Evolutionary conservation across 1,140 invertebrate genomes (phyloP).

Genomic region (Caenorhabditis tropicalis): DNA sequence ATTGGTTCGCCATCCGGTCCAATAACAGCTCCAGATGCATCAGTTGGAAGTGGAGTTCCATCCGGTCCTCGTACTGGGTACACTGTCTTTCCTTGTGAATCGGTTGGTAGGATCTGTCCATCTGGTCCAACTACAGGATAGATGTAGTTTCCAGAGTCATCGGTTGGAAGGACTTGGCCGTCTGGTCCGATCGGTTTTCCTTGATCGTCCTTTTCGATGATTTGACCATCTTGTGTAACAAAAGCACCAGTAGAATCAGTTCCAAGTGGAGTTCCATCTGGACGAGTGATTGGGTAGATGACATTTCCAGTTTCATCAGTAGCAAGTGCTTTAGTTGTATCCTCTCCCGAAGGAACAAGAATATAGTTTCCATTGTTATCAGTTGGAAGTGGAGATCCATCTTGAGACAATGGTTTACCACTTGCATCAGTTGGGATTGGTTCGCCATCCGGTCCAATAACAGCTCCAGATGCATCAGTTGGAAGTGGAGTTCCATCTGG

Average conservation of each 20-base stretch:
- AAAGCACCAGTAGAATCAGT: conserved; percentile 39
- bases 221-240: not conserved
- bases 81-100: too few relatives aligned
- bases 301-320: conserved; percentile 38
- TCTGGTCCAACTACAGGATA: conserved; percentile 3
- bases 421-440: conserved; percentile 39
- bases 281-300: conserved; percentile 25
- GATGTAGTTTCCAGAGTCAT: conserved; percentile 34
- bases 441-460: conserved; percentile 41
- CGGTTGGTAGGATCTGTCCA: not conserved
- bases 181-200: conserved; percentile 51
- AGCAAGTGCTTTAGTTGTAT: not conserved
- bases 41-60: conserved; percentile 43
- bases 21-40: conserved; percentile 4
- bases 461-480: conserved; percentile 38
- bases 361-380: conserved; percentile 47
- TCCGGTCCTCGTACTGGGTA: too few relatives aligned
- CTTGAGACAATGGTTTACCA: conserved; percentile 43
- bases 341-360: not conserved
- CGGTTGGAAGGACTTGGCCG: conserved; percentile 29
- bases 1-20: conserved; percentile 50
- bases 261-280: conserved; percentile 40
- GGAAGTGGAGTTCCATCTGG: conserved; percentile 49
- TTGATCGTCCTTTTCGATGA: conserved; percentile 48
- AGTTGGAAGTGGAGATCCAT: conserved; percentile 51